These are phyloP conservation scores for Eupsilia transversa DNA, from an alignment of 2,888 invertebrate species.

Conservation along the genomic window DNA sequence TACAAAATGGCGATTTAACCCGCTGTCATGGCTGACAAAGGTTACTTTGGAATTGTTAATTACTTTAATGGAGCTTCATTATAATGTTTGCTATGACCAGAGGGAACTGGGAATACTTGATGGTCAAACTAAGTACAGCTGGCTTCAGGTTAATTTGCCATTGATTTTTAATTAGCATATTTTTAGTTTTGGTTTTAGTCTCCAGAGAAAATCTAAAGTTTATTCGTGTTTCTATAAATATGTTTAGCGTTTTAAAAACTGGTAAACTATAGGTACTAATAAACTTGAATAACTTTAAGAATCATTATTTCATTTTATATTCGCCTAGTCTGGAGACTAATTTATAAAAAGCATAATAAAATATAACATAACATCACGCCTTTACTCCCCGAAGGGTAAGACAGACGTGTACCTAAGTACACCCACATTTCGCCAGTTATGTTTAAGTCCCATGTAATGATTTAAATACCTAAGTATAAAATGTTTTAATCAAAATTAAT, in stretches of 20 bases:
- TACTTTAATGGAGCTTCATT: constrained; percentile 71
- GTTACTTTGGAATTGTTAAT: constrained; percentile 73
- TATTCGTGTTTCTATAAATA: not conserved
- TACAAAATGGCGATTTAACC: constrained; percentile 50
- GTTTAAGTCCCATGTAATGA: too few species aligned
- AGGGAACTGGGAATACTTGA: constrained; percentile 18
- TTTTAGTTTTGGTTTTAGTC: constrained; percentile 11
- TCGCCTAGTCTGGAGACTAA: not conserved
- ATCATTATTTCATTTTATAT: not conserved
- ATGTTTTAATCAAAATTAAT: too few species aligned
- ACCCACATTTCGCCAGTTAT: not conserved
- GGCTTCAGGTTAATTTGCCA: not conserved
- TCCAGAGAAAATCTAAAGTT: not conserved
- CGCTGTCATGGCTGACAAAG: constrained; percentile 68
- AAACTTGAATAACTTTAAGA: not conserved
- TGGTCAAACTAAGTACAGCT: constrained; percentile 14
- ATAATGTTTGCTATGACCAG: constrained; percentile 46
- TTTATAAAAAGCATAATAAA: not conserved
- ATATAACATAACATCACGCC: not conserved
- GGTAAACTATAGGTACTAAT: not conserved
- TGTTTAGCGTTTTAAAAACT: not conserved
- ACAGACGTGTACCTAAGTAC: not conserved
- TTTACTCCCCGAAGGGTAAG: not conserved
- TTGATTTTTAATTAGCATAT: constrained; percentile 23
- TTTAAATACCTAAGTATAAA: too few species aligned